Conservation (phyloP, 2,113 vertebrate species). For the Psittacula cyanocephala region DNA sequence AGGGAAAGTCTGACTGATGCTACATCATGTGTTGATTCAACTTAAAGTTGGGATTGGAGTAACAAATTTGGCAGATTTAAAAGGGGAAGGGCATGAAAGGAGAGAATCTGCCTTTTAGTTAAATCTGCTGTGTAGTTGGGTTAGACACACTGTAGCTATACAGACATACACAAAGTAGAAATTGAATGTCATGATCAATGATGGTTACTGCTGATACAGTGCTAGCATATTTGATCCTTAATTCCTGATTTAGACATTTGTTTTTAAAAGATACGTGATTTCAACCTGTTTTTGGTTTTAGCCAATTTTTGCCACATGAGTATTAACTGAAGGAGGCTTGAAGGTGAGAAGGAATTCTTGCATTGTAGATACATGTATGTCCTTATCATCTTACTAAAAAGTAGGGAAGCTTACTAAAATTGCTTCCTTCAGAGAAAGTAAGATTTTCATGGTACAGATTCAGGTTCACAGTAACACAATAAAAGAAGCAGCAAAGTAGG, state of each 20-base stretch:
- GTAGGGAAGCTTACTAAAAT: not conserved
- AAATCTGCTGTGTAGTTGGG: not conserved
- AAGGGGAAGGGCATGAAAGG: not conserved
- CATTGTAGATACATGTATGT: not conserved
- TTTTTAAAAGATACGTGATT: not conserved
- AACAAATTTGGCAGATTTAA: not conserved
- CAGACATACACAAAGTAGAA: not conserved
- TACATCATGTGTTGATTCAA: not conserved
- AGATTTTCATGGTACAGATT: not conserved
- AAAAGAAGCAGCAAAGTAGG: not conserved
- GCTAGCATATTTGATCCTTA: not conserved
- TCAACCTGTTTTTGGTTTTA: not conserved
- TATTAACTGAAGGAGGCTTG: not conserved
- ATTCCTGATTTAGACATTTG: not conserved
- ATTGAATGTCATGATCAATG: not conserved
- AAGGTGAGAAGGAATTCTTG: not conserved
- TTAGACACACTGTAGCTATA: not conserved
- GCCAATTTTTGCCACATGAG: not conserved
- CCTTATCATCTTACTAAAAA: not conserved
- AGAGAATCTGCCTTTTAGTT: not conserved
- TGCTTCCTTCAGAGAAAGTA: not conserved
- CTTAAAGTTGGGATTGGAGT: not conserved
- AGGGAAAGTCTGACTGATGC: not conserved
- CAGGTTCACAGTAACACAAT: not conserved
- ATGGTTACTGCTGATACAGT: not conserved